Percentiles rank a stretch among this genome's conserved stretches.
phyloP scores from a whole-genome alignment of 1,140 invertebrate species.

The Pararge aegeria region DNA sequence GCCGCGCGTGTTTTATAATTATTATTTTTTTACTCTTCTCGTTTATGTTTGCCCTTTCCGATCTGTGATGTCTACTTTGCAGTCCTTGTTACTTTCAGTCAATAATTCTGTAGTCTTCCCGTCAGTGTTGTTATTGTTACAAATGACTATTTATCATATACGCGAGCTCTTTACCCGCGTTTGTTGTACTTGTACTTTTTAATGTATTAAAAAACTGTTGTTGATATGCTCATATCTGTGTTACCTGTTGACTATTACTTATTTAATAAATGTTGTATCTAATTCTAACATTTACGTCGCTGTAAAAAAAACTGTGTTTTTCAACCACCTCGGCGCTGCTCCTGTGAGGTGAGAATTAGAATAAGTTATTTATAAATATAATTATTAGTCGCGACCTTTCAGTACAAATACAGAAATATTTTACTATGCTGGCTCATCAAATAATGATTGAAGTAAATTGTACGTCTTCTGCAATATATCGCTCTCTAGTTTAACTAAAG shows the following conservation, averaged over 20 bases:
- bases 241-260: conserved; percentile 77
- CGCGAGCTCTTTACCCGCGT: conserved; percentile 43
- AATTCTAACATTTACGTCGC: conserved; percentile 49
- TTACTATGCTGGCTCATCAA: no score
- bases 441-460: no score
- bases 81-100: conserved; percentile 37
- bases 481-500: no score
- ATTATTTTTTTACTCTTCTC: not conserved
- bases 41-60: conserved; percentile 8
- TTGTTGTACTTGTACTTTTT: conserved; percentile 72
- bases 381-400: no score
- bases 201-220: conserved; percentile 65
- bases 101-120: conserved; percentile 62
- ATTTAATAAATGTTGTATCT: conserved; percentile 49
- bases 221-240: conserved; percentile 70
- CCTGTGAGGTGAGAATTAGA: conserved; percentile 31
- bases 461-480: no score
- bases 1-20: conserved; percentile 44
- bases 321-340: conserved; percentile 31
- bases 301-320: conserved; percentile 9
- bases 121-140: conserved; percentile 64
- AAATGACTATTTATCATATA: conserved; percentile 52
- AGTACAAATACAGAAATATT: no score
- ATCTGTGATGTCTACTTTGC: conserved; percentile 70
- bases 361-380: conserved; percentile 37